Evolutionary conservation across 2,113 vertebrate genomes (phyloP).

Genomic region (Tylochromis polylepis): DNA sequence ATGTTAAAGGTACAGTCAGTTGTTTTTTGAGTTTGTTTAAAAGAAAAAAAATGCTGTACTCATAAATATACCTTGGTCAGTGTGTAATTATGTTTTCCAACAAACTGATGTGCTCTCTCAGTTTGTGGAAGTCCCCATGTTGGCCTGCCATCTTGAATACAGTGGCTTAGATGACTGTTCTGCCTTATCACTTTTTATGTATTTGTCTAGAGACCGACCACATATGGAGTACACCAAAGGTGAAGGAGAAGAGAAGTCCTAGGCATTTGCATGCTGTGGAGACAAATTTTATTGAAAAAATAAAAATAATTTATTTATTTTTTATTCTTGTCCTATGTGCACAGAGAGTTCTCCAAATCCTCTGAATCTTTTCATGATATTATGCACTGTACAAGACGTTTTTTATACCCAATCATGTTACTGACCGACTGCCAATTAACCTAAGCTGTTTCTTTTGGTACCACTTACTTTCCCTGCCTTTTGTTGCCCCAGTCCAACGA

Average conservation of each 20-base stretch:
- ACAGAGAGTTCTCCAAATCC: background rate
- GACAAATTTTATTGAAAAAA: background rate
- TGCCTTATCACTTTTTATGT: background rate
- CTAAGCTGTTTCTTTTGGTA: background rate
- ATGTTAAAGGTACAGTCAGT: background rate
- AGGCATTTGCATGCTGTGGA: background rate
- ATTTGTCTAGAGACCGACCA: background rate
- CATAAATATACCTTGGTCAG: background rate
- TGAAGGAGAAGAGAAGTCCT: background rate
- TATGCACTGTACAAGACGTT: background rate
- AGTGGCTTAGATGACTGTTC: background rate
- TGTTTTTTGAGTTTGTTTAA: background rate
- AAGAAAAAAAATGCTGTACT: background rate
- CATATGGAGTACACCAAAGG: background rate
- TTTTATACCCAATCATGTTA: background rate
- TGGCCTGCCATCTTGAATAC: background rate
- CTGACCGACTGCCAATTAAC: background rate
- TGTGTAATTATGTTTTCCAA: background rate
- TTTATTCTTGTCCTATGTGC: background rate
- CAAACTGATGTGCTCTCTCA: background rate
- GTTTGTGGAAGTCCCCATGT: background rate
- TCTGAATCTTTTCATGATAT: background rate
- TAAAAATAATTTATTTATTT: background rate
- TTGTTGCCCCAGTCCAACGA: background rate
- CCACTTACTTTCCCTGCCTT: background rate